Evolutionary conservation across 2,888 invertebrate species (phyloP).

Genomic region (Aporophyla nigra): DNA sequence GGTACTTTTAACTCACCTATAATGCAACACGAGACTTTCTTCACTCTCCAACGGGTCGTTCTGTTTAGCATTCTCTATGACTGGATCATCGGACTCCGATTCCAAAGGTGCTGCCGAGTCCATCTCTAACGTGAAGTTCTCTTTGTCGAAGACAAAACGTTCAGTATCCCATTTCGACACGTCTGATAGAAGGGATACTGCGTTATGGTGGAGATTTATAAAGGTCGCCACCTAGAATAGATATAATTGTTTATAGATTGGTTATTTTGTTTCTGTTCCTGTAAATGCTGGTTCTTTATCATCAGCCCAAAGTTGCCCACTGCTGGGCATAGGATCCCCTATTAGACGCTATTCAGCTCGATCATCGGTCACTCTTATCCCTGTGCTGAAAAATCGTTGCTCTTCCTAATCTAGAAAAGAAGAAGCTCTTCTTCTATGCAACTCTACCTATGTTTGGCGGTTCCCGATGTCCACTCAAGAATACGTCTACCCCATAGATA

Average conservation of each 20-base stretch:
- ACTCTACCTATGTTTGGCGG: neutral
- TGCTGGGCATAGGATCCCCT: neutral
- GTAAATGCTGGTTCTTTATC: neutral
- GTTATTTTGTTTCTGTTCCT: neutral
- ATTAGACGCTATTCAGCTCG: neutral
- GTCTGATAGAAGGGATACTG: conserved; percentile 90
- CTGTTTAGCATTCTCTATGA: conserved; percentile 81
- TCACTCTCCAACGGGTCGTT: conserved; percentile 89
- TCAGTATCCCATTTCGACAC: conserved; percentile 91
- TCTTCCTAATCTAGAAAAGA: neutral
- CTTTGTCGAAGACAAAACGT: conserved; percentile 90
- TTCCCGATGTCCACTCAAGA: neutral
- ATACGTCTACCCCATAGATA: neutral
- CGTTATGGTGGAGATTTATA: conserved; percentile 90
- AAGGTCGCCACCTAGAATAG: conserved; percentile 88
- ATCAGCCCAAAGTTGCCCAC: neutral
- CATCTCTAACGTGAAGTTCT: conserved; percentile 89
- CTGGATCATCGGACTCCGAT: conserved; percentile 89
- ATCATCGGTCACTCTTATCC: neutral
- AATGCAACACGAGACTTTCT: conserved; percentile 86
- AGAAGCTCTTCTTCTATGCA: neutral
- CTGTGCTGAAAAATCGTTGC: neutral
- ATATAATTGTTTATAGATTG: neutral
- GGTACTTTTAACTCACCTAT: conserved; percentile 78
- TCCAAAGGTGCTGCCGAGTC: conserved; percentile 85